These are phyloP conservation scores for Odontothrips loti DNA, from an alignment of 2,888 invertebrate species.

Conservation along the genomic window DNA sequence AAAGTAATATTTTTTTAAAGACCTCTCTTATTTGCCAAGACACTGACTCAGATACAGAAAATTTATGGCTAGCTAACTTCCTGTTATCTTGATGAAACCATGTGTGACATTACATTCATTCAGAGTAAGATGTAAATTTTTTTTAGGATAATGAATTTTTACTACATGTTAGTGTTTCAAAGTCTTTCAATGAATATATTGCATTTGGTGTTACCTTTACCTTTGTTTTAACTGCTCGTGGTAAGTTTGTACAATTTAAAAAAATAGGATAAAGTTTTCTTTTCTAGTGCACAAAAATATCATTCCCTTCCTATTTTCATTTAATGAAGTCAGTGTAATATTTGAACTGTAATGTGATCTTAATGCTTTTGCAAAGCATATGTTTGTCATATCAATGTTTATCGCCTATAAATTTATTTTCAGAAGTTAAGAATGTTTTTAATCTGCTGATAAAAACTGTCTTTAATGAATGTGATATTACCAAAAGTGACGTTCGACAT, in stretches of 20 bases:
- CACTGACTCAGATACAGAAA: not conserved
- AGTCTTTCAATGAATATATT: too few relatives aligned
- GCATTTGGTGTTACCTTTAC: not conserved
- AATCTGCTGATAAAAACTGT: not conserved
- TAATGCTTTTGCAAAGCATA: not conserved
- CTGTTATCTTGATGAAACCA: not conserved
- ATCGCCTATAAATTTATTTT: not conserved
- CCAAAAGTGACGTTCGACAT: not conserved
- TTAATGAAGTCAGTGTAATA: not conserved
- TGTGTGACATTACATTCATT: not conserved
- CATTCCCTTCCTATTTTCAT: not conserved
- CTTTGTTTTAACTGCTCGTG: not conserved
- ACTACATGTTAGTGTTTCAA: too few relatives aligned
- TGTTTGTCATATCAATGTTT: not conserved
- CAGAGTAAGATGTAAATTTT: too few relatives aligned
- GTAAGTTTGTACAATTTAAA: not conserved
- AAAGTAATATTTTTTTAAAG: not conserved
- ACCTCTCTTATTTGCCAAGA: not conserved
- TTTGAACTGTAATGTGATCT: not conserved
- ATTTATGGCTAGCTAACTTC: not conserved
- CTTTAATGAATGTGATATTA: constrained; percentile 2
- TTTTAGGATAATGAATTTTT: too few relatives aligned
- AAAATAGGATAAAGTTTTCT: not conserved
- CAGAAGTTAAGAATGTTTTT: not conserved
- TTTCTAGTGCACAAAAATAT: not conserved